Percentiles rank a stretch among this genome's conserved stretches.
phyloP scores from a whole-genome alignment of 2,113 vertebrate genomes.

The Phyllostomus hastatus region DNA sequence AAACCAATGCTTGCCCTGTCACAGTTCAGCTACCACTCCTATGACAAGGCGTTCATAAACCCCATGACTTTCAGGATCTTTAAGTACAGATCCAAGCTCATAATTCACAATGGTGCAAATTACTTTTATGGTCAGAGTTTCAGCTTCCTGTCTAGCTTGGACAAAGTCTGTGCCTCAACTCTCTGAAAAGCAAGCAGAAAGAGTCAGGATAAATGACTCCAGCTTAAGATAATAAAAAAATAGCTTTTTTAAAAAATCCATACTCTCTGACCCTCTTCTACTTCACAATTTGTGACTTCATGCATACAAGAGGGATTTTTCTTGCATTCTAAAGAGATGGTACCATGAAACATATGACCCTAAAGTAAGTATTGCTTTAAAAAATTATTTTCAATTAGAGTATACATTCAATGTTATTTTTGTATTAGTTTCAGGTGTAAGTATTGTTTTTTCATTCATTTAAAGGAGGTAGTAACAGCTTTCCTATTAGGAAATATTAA shows the following conservation, averaged over 20 bases:
- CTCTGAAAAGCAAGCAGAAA: conserved; percentile 2
- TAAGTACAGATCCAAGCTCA: neutral
- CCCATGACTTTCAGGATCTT: neutral
- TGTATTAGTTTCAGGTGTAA: neutral
- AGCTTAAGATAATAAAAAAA: neutral
- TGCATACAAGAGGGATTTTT: neutral
- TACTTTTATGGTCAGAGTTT: neutral
- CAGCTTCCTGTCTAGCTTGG: conserved; percentile 11
- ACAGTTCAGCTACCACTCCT: neutral
- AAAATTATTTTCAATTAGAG: neutral
- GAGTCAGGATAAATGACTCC: neutral
- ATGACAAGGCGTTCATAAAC: neutral
- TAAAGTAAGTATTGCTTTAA: neutral
- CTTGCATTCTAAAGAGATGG: neutral
- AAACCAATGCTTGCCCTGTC: neutral
- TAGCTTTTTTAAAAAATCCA: neutral
- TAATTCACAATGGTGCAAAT: neutral
- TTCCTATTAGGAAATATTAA: neutral
- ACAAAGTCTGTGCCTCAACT: neutral
- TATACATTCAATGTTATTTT: neutral
- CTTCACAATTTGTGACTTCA: neutral
- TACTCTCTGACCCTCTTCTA: neutral
- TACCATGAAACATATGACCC: neutral
- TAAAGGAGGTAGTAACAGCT: neutral
- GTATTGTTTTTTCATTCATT: neutral